These are phyloP conservation scores for Acyrthosiphon pisum DNA, from an alignment of 1,140 invertebrate species.

Conservation along the genomic window DNA sequence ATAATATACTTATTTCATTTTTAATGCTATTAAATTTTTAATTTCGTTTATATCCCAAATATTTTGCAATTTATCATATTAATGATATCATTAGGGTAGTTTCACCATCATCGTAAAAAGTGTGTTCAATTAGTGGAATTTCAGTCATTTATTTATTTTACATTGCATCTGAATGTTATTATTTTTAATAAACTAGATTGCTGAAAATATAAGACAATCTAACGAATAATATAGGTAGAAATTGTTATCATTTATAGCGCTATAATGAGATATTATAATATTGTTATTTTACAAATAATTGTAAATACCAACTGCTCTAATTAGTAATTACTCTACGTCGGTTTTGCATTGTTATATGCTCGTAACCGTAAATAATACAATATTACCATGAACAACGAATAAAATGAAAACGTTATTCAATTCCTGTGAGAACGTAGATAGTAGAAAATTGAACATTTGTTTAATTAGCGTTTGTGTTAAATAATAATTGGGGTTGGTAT, in stretches of 20 bases:
- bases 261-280: neutral
- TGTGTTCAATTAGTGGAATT: neutral
- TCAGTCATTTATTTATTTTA: neutral
- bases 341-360: neutral
- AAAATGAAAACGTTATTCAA: neutral
- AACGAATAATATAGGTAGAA: neutral
- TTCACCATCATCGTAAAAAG: neutral
- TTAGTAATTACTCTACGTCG: neutral
- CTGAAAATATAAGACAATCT: neutral
- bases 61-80: neutral
- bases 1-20: neutral
- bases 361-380: neutral
- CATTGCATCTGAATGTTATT: neutral
- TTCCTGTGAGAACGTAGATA: neutral
- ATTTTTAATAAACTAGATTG: neutral
- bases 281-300: neutral
- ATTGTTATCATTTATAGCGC: neutral
- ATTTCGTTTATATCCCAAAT: neutral
- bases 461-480: neutral
- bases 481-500: neutral
- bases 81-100: neutral
- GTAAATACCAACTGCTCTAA: neutral
- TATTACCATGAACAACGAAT: neutral
- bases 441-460: neutral
- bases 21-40: neutral